Conservation (phyloP, 35 echinoderm and acorn worm genomes). For the Heliocidaris erythrogramma region DNA sequence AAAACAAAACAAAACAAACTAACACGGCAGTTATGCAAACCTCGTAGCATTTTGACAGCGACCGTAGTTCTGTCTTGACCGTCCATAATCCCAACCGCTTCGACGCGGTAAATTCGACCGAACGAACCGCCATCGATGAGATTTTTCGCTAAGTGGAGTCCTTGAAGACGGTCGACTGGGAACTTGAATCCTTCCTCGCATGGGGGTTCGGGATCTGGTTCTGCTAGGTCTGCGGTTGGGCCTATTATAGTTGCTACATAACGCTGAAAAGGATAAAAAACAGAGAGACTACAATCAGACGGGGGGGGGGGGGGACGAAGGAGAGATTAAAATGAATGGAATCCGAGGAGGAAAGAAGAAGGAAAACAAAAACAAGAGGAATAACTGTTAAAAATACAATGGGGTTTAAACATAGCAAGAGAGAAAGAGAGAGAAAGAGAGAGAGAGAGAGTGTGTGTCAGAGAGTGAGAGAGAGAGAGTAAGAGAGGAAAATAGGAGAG, state of each 20-base stretch:
- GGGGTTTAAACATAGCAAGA: no score
- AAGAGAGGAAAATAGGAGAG: no score
- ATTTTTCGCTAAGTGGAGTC: neutral
- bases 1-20: neutral
- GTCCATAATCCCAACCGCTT: neutral
- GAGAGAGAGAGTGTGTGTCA: no score
- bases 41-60: neutral
- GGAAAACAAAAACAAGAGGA: no score
- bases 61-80: neutral
- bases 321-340: no score
- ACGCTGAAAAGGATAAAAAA: neutral
- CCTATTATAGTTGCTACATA: neutral
- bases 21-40: neutral
- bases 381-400: no score
- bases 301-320: no score
- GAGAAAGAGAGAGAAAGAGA: no score
- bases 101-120: neutral
- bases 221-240: neutral
- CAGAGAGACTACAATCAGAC: no score
- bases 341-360: no score
- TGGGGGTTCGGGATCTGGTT: neutral
- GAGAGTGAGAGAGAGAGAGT: no score
- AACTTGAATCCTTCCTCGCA: neutral
- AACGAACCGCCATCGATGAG: neutral
- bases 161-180: neutral